Conservation (phyloP, 2,113 vertebrate genomes). For the Clinocottus analis region DNA sequence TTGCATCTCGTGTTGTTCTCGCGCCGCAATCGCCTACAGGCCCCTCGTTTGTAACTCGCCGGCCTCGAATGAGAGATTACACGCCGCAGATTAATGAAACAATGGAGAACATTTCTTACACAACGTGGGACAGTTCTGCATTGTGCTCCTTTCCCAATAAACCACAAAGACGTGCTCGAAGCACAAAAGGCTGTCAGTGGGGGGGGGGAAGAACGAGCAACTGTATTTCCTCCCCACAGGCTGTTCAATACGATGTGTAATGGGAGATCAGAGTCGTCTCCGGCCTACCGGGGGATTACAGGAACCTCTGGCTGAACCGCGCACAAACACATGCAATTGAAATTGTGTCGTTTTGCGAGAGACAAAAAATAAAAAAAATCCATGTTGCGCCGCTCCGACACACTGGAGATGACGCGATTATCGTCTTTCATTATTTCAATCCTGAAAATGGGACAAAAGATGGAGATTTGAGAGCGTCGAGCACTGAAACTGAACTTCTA, state of each 20-base stretch:
- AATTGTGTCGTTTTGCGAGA: constrained; percentile 20
- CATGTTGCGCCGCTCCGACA: constrained; percentile 1
- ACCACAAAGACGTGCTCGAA: constrained; percentile 53
- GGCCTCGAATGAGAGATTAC: constrained; percentile 51
- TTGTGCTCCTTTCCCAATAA: constrained; percentile 48
- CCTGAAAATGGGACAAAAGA: neutral
- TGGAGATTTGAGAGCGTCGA: neutral
- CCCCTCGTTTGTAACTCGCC: constrained; percentile 45
- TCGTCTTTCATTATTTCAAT: constrained; percentile 8
- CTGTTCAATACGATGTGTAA: constrained; percentile 65
- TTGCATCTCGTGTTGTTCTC: constrained; percentile 44
- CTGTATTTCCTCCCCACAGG: constrained; percentile 61
- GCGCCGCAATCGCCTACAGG: constrained; percentile 41
- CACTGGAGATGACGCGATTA: neutral
- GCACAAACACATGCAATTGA: constrained; percentile 53
- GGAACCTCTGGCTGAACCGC: constrained; percentile 64
- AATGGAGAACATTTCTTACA: constrained; percentile 44
- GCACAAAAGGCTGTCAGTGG: constrained; percentile 46
- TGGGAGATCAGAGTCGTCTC: constrained; percentile 61
- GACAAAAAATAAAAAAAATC: too few relatives aligned
- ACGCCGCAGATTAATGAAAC: constrained; percentile 59
- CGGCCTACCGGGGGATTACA: constrained; percentile 67
- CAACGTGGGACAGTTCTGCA: constrained; percentile 48
- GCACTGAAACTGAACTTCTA: neutral
- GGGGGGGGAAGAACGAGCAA: constrained; percentile 16